Percentiles rank a stretch among this genome's conserved stretches.
phyloP scores from a whole-genome alignment of 2,888 invertebrate genomes.

The Stramonita haemastoma region DNA sequence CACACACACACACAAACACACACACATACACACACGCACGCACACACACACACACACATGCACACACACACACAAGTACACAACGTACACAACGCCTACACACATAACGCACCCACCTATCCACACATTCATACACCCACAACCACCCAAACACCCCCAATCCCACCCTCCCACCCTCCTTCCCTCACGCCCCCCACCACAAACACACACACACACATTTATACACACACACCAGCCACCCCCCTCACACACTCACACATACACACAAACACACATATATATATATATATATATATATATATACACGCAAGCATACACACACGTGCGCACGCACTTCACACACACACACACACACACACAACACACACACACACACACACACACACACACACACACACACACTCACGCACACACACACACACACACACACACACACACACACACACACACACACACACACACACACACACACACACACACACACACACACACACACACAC shows the following conservation, averaged over 20 bases:
- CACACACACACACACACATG: neutral
- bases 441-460: neutral
- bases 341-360: no score
- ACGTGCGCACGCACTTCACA: no score
- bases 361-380: no score
- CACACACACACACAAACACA: neutral
- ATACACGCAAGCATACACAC: neutral
- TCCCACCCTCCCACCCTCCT: no score
- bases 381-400: no score
- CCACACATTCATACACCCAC: neutral
- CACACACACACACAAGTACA: neutral
- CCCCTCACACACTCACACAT: no score
- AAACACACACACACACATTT: no score
- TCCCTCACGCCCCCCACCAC: no score
- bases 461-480: neutral
- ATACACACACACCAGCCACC: no score
- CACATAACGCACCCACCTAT: neutral
- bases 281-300: neutral
- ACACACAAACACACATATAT: neutral
- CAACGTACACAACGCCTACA: neutral
- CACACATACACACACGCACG: neutral
- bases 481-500: conserved; percentile 24
- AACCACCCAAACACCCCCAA: no score
- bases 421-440: no score
- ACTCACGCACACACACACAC: no score